Base-by-base conservation (phyloP, 2,888 invertebrate species). In the Noctua pronuba region DNA sequence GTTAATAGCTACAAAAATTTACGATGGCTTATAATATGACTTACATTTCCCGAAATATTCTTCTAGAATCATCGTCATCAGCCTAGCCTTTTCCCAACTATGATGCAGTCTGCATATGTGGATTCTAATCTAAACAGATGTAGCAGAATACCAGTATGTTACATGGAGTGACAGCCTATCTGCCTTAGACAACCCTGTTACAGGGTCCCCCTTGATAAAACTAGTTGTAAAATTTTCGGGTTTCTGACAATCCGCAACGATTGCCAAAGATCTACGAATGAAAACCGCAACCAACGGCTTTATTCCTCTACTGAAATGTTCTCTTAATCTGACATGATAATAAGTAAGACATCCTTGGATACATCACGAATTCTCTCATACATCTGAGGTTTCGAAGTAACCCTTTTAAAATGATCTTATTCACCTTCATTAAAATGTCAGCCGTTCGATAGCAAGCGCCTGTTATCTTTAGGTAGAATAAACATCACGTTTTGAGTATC, bases 391-490 rank as follows among this genome's bases (percentile, higher is more conserved):
- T 49, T 21, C 11, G 6, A 38, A 11, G 2, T n/a, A 46, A 41
- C 10, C n/a, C 35, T 38, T 75, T 69, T 18, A 46, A 64, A 21
- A 28, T 55, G 16, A 49, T 66, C 75, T 28, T 28, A 68, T 16
- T 31, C n/a, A 64, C 38, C 62, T 83, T 83, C 68, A 46, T 68
- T 49, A 18, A 75, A 68, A 68, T 68, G 62, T 68, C 62, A 82
- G 24, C 24, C 16, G n/a, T 64, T 55, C n/a, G 31, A 55, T 55
- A 55, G 5, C 16, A 21, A 41, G 31, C 38, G 3, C 21, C 16
- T 60, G 11, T 66, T 79, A 82, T 82, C 83, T 64, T 21, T 46
- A 62, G 3, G 16, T 81, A 52, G 1, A 68, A 55, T 52, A 62
- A 82, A 58, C 24, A 35, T 41, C 11, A 60, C 24, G 64, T 77